phyloP scores from a whole-genome alignment of 92 coral and sea anemone genomes.

The Siderastrea radians region DNA sequence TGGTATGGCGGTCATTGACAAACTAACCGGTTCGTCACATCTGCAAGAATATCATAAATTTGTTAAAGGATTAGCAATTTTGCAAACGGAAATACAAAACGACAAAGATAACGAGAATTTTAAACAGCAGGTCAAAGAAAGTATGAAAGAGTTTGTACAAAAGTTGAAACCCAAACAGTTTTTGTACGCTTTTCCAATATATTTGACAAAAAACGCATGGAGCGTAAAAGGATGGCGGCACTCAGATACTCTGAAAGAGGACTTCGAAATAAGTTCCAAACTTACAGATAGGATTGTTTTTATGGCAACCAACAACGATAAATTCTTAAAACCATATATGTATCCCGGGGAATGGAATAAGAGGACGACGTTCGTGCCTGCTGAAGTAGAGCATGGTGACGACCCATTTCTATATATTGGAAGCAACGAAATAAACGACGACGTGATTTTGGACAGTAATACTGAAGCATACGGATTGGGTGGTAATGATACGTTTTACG shows the following conservation, averaged over 20 bases:
- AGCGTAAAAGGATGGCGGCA: background rate
- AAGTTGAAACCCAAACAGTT: slow-evolving; percentile 11
- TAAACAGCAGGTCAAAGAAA: background rate
- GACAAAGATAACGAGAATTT: background rate
- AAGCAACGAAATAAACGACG: background rate
- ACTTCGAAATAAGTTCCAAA: background rate
- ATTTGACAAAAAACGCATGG: background rate
- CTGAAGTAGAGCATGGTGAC: background rate
- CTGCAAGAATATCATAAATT: too few species aligned
- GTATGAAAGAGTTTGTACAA: background rate
- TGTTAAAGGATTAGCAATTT: too few species aligned
- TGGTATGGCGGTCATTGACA: too few species aligned
- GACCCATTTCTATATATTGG: background rate
- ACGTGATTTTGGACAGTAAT: background rate
- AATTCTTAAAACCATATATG: background rate
- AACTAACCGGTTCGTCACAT: too few species aligned
- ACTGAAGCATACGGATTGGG: slow-evolving; percentile 18
- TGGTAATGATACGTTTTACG: background rate
- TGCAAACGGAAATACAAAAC: background rate
- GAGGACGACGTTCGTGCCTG: background rate
- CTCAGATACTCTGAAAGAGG: background rate
- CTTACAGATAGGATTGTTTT: background rate
- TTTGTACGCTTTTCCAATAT: background rate
- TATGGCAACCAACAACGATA: background rate
- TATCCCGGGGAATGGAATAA: background rate